Conservation (phyloP, 2,113 vertebrate genomes). For the Aegotheles bennettii region DNA sequence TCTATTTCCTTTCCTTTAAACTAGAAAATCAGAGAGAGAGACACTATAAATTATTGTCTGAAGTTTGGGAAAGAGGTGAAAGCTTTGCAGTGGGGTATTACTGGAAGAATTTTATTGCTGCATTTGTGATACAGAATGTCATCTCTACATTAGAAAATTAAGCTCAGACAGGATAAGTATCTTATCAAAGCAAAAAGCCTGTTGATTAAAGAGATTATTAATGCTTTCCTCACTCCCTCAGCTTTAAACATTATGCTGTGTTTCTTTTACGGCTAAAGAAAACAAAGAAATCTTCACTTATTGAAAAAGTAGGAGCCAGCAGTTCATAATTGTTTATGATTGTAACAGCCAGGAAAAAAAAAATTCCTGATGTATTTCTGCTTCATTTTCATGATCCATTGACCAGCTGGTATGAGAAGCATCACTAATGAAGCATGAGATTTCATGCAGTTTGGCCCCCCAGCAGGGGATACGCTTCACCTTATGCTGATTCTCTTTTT, state of each 20-base stretch:
- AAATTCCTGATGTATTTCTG: constrained; percentile 35
- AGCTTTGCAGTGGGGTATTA: not conserved
- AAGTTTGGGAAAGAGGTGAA: not conserved
- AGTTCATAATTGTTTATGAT: constrained; percentile 65
- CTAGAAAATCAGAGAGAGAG: not conserved
- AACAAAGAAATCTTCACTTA: not conserved
- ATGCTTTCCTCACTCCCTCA: not conserved
- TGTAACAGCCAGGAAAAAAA: not conserved
- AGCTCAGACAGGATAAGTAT: not conserved
- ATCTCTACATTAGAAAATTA: not conserved
- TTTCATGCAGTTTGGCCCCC: constrained; percentile 58
- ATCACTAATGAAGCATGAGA: constrained; percentile 72
- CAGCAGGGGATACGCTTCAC: constrained; percentile 44
- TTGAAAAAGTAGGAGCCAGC: constrained; percentile 13
- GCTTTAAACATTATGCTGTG: not conserved
- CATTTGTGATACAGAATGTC: not conserved
- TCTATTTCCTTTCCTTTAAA: not conserved
- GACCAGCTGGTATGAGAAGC: constrained; percentile 70
- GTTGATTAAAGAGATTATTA: not conserved
- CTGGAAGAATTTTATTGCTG: not conserved
- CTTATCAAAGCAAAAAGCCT: not conserved
- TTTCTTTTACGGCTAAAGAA: not conserved
- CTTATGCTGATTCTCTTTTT: constrained; percentile 59
- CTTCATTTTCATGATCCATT: constrained; percentile 73
- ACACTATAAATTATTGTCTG: not conserved